Conservation (phyloP, 2,888 invertebrate species). For the Drosophila hamatofila region DNA sequence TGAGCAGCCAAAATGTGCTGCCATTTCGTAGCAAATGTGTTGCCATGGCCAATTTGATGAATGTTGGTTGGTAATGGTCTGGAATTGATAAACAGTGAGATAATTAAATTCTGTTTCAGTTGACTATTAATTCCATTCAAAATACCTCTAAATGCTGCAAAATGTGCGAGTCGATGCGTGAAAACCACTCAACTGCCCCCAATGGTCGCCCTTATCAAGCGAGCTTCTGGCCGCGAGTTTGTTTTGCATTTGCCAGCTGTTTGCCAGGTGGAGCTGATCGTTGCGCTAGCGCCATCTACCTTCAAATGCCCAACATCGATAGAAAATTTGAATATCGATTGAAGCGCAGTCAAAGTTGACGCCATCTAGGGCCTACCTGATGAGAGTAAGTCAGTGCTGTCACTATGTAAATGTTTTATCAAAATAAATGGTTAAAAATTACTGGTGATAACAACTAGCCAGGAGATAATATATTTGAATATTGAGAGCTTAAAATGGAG, state of each 20-base stretch:
- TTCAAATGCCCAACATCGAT: background rate
- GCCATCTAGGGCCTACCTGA: background rate
- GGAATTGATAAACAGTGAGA: background rate
- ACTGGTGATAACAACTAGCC: background rate
- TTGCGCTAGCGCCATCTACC: constrained; percentile 1
- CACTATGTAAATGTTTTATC: background rate
- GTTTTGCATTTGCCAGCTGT: constrained; percentile 59
- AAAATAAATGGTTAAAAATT: background rate
- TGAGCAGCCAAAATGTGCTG: constrained; percentile 66
- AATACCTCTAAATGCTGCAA: constrained; percentile 47
- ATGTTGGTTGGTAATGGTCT: constrained; percentile 14
- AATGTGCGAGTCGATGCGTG: constrained; percentile 11
- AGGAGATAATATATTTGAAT: background rate
- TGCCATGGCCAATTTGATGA: constrained; percentile 66
- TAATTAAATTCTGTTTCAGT: background rate
- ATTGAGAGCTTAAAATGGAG: background rate
- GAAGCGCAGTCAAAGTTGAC: background rate
- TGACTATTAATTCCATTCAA: background rate
- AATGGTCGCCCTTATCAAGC: constrained; percentile 57
- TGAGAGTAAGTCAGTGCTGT: background rate
- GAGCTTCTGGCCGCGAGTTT: constrained; percentile 42
- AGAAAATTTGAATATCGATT: background rate
- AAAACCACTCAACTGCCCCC: constrained; percentile 34
- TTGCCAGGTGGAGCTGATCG: constrained; percentile 46
- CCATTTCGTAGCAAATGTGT: constrained; percentile 75